These are phyloP conservation scores for Drosophila nr. medialis DNA, from an alignment of 2,888 invertebrate species.

Conservation along the genomic window DNA sequence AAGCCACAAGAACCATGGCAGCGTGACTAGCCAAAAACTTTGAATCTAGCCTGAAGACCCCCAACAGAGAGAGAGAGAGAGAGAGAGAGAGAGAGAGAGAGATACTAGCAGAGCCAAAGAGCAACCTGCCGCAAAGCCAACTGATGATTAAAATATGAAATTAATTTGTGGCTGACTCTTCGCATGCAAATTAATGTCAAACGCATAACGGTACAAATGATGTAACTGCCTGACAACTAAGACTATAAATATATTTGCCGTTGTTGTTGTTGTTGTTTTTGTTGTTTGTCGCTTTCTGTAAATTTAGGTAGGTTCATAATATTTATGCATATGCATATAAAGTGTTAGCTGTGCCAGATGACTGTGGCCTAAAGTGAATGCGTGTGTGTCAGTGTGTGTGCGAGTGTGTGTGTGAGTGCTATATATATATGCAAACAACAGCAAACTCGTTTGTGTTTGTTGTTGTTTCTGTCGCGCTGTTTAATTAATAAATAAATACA, in stretches of 20 bases:
- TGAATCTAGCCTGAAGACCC: neutral
- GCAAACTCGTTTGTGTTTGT: conserved; percentile 62
- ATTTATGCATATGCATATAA: conserved; percentile 47
- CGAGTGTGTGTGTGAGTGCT: conserved; percentile 12
- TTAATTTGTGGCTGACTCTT: conserved; percentile 62
- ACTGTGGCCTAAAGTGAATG: neutral
- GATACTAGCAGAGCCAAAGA: neutral
- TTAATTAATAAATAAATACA: conserved; percentile 69
- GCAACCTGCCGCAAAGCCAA: conserved; percentile 2
- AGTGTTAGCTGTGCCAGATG: conserved; percentile 25
- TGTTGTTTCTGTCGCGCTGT: conserved; percentile 50
- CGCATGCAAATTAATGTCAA: conserved; percentile 76
- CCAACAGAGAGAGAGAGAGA: neutral
- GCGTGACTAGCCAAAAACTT: conserved; percentile 63
- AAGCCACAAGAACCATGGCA: conserved; percentile 70
- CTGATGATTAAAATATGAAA: conserved; percentile 48
- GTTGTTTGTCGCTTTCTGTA: conserved; percentile 20
- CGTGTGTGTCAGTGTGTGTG: conserved; percentile 29
- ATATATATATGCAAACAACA: conserved; percentile 51
- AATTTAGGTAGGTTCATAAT: conserved; percentile 53
- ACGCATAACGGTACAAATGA: conserved; percentile 74
- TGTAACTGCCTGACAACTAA: conserved; percentile 66
- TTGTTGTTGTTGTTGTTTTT: conserved; percentile 7
- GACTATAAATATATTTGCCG: conserved; percentile 28
- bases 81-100: neutral